phyloP scores from a whole-genome alignment of 1,140 invertebrate genomes.

The Anthonomus grandis region DNA sequence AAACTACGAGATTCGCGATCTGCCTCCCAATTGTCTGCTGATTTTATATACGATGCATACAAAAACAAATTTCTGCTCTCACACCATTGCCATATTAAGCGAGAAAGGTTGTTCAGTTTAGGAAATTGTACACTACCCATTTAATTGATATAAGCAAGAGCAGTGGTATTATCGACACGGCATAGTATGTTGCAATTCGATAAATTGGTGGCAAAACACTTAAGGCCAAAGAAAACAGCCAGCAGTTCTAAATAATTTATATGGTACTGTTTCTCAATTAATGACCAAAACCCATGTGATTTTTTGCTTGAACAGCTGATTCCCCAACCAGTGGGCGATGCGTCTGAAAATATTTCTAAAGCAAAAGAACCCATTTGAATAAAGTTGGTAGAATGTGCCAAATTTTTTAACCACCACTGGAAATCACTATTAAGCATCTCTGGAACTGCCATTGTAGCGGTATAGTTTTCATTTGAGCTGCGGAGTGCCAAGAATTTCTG shows the following conservation, averaged over 20 bases:
- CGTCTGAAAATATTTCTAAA: constrained; percentile 1
- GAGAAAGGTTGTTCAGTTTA: constrained; percentile 20
- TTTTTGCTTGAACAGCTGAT: not conserved
- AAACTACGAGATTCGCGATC: constrained; percentile 29
- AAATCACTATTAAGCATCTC: not conserved
- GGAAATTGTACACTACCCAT: constrained; percentile 31
- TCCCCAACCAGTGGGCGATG: not conserved
- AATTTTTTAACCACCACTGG: not conserved
- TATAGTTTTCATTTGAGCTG: not conserved
- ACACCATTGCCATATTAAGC: constrained; percentile 33
- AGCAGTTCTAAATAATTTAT: constrained; percentile 14
- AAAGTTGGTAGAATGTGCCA: not conserved
- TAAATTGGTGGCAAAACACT: constrained; percentile 3
- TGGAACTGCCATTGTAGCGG: not conserved
- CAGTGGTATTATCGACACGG: constrained; percentile 36
- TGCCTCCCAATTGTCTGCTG: constrained; percentile 24
- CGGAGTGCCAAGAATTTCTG: not conserved
- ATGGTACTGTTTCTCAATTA: not conserved
- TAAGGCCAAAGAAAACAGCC: not conserved
- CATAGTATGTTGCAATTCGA: constrained; percentile 28
- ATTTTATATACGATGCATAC: constrained; percentile 33
- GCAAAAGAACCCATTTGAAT: not conserved
- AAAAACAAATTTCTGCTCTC: constrained; percentile 29
- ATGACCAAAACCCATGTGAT: not conserved
- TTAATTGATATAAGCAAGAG: constrained; percentile 31